Evolutionary conservation across 2,113 vertebrate species (phyloP), one percentile per base, ranked within the genome.

Genomic region (Tenrec ecaudatus): DNA sequence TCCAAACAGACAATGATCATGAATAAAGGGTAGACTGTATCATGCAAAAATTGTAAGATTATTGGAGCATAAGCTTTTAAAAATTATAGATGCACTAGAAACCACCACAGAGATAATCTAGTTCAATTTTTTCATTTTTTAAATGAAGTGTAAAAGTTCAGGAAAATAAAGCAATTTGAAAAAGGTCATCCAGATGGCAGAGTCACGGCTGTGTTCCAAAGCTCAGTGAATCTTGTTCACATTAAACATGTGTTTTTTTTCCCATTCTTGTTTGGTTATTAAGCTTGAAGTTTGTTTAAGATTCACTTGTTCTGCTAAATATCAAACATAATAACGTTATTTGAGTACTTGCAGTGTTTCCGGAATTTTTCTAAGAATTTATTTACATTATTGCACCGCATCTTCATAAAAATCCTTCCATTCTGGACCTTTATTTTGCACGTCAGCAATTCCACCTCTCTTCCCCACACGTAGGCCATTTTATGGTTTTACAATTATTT

Each of bases 371-470:
- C 25, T 75, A 68, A 83, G 40, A 43, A 69, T 57, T 85, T 73
- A 86, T 57, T 53, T 64, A 91, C 75, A 1, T 29, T 0, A 66
- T 3, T 83, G 3, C 27, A 31, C 86, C 91, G 12, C 62, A 78
- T 43, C 23, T 88, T 93, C 3, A 20, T 3, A 88, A 66, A 0
- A 90, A 31, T 60, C 17, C 11, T 60, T 86, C 6, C 23, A 83
- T 16, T 77, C 29, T 38, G 81, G 86, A 20, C 2, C 17, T 40
- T 76, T 88, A 90, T 86, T 90, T 92, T 88, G 83, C 6, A 92
- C 25, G 82, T 6, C 73, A 87, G n/a, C 4, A 81, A 93, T 27
- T 9, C 89, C 57, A 68, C 16, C n/a, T 88, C 68, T 23, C 73
- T 71, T 91, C 3, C 1, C 31, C 36, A 84, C 71, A 62, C 40